Evolutionary conservation across 2,888 invertebrate species (phyloP).

Genomic region (Chymomyza amoena): DNA sequence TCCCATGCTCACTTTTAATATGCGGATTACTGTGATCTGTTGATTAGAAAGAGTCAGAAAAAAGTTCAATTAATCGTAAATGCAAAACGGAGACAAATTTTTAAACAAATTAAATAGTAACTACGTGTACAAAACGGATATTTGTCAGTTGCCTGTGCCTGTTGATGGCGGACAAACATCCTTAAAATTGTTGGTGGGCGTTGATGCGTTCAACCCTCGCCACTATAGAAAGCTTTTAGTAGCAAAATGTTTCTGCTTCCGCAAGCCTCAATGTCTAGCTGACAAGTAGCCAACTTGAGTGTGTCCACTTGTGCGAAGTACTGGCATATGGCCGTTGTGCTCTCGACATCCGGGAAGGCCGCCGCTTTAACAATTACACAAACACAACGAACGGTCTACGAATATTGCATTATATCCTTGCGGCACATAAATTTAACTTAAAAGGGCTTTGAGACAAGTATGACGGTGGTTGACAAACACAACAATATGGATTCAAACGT

Average conservation of each 20-base stretch:
- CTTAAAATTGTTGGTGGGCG: slow-evolving; percentile 75
- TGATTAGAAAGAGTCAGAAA: slow-evolving; percentile 47
- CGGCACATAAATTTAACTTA: slow-evolving; percentile 75
- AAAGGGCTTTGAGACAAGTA: slow-evolving; percentile 69
- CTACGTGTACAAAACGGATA: slow-evolving; percentile 8
- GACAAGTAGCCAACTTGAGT: slow-evolving; percentile 53
- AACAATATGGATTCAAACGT: neutral
- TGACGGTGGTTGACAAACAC: slow-evolving; percentile 21
- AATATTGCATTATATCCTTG: slow-evolving; percentile 67
- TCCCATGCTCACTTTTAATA: slow-evolving; percentile 83
- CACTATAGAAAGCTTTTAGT: slow-evolving; percentile 64
- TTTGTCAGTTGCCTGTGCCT: slow-evolving; percentile 32
- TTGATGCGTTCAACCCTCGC: slow-evolving; percentile 77
- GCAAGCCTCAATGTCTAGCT: slow-evolving; percentile 39
- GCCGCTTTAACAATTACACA: slow-evolving; percentile 67
- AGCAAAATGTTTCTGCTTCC: slow-evolving; percentile 71
- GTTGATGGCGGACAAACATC: slow-evolving; percentile 58
- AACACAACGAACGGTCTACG: slow-evolving; percentile 33
- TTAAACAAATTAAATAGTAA: slow-evolving; percentile 46
- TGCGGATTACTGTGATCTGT: slow-evolving; percentile 76
- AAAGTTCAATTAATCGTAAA: slow-evolving; percentile 56
- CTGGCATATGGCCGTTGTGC: slow-evolving; percentile 64
- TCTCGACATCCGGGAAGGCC: slow-evolving; percentile 73
- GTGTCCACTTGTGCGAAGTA: slow-evolving; percentile 16
- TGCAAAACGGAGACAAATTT: slow-evolving; percentile 65